These are phyloP conservation scores for Danio aesculapii DNA, from an alignment of 2,797 vertebrate genomes.

Conservation along the genomic window DNA sequence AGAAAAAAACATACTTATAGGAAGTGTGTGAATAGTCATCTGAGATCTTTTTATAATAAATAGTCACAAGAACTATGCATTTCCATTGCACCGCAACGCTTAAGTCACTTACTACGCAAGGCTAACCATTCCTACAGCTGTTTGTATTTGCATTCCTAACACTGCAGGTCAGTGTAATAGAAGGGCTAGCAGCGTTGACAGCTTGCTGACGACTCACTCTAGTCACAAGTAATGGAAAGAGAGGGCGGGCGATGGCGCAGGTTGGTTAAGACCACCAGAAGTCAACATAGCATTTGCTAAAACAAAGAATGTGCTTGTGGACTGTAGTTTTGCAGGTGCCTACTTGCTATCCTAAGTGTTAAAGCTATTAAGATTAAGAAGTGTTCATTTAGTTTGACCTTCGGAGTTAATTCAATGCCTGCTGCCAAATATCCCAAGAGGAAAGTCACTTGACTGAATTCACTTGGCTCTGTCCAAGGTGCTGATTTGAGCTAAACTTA, in stretches of 20 bases:
- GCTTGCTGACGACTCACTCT: slow-evolving; percentile 62
- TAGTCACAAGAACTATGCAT: background rate
- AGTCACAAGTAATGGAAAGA: slow-evolving; percentile 32
- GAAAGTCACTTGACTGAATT: slow-evolving; percentile 36
- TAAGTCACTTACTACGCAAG: slow-evolving; percentile 53
- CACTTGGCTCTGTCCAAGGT: slow-evolving; percentile 73
- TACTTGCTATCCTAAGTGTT: background rate
- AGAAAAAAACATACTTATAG: background rate
- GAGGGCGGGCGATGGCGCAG: background rate
- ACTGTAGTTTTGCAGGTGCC: background rate
- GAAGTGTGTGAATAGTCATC: background rate
- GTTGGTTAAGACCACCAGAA: background rate
- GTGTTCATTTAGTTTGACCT: background rate
- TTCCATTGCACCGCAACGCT: slow-evolving; percentile 14
- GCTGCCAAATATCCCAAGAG: slow-evolving; percentile 42
- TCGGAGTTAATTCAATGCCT: slow-evolving; percentile 27
- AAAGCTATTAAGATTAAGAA: slow-evolving; percentile 10
- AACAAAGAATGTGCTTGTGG: background rate
- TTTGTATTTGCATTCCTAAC: slow-evolving; percentile 44
- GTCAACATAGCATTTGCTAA: slow-evolving; percentile 36
- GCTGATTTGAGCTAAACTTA: slow-evolving; percentile 56
- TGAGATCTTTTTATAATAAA: background rate
- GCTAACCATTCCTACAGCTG: slow-evolving; percentile 45
- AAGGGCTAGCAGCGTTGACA: slow-evolving; percentile 54
- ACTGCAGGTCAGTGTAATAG: slow-evolving; percentile 21